phyloP scores from a whole-genome alignment of 2,888 invertebrate species.

The Pinctada fucata region DNA sequence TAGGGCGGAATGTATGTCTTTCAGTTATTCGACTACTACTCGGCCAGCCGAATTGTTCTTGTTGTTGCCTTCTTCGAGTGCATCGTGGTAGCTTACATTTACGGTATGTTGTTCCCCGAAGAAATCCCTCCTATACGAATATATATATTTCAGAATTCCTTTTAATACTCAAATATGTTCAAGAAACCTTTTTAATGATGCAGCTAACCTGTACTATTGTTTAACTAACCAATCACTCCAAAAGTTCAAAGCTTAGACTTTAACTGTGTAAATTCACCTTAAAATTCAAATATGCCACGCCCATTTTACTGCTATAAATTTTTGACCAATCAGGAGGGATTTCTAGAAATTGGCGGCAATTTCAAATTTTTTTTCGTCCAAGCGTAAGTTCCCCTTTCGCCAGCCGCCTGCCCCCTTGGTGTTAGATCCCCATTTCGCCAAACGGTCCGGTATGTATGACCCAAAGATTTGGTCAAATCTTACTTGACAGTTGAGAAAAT shows the following conservation, averaged over 20 bases:
- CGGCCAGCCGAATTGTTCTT: slow-evolving; percentile 82
- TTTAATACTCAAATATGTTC: too few relatives aligned
- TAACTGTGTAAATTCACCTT: too few relatives aligned
- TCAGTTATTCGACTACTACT: slow-evolving; percentile 83
- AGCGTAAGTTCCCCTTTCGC: slow-evolving; percentile 36
- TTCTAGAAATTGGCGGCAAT: slow-evolving; percentile 37
- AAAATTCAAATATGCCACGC: too few relatives aligned
- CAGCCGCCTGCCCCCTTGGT: slow-evolving; percentile 37
- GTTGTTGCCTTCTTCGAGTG: slow-evolving; percentile 85
- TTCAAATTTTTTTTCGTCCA: slow-evolving; percentile 25
- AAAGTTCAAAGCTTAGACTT: too few relatives aligned
- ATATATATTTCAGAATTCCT: not conserved
- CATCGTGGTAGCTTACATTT: slow-evolving; percentile 89
- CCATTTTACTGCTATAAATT: too few relatives aligned
- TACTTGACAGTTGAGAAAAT: too few relatives aligned
- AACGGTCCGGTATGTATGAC: not conserved
- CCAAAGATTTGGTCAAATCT: not conserved
- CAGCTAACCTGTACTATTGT: not conserved
- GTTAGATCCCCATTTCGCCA: slow-evolving; percentile 34
- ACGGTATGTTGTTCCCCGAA: slow-evolving; percentile 79
- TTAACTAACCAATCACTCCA: too few relatives aligned
- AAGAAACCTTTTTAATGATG: too few relatives aligned
- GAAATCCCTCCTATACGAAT: slow-evolving; percentile 30
- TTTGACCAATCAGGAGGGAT: slow-evolving; percentile 28
- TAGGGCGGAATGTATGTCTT: slow-evolving; percentile 84